Evolutionary conservation across 2,113 vertebrate genomes (phyloP).

Genomic region (Anas platyrhynchos): DNA sequence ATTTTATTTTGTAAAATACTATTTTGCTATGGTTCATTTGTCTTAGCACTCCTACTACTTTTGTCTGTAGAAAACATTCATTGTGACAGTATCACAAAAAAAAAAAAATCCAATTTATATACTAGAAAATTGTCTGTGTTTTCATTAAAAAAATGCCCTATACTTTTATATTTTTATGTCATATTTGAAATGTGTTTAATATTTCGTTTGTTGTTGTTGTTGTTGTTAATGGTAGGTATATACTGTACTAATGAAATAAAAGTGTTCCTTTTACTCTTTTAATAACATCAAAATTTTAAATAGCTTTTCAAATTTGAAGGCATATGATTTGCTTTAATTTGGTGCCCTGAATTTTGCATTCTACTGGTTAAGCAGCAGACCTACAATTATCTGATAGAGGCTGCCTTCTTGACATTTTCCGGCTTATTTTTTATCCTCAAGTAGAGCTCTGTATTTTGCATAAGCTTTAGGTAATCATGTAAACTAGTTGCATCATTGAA

Average conservation of each 20-base stretch:
- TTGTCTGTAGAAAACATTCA: neutral
- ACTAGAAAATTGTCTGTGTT: neutral
- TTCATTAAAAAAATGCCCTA: neutral
- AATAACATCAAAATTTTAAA: neutral
- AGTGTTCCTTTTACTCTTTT: neutral
- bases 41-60: neutral
- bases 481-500: slow-evolving; percentile 26
- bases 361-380: slow-evolving; percentile 32
- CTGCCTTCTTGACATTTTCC: slow-evolving; percentile 56
- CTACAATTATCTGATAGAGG: slow-evolving; percentile 27
- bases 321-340: neutral
- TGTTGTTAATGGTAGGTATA: neutral
- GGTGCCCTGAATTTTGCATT: slow-evolving; percentile 1
- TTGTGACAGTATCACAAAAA: neutral
- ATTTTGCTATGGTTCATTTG: neutral
- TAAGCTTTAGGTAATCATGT: slow-evolving; percentile 46
- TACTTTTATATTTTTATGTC: neutral
- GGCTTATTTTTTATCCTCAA: slow-evolving; percentile 33
- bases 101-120: neutral
- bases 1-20: neutral
- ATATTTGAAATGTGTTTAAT: neutral
- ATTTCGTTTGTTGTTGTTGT: neutral
- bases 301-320: neutral
- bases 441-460: slow-evolving; percentile 27
- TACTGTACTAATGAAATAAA: neutral